Conservation (phyloP, 2,113 vertebrate species). For the Cyrtonyx montezumae region DNA sequence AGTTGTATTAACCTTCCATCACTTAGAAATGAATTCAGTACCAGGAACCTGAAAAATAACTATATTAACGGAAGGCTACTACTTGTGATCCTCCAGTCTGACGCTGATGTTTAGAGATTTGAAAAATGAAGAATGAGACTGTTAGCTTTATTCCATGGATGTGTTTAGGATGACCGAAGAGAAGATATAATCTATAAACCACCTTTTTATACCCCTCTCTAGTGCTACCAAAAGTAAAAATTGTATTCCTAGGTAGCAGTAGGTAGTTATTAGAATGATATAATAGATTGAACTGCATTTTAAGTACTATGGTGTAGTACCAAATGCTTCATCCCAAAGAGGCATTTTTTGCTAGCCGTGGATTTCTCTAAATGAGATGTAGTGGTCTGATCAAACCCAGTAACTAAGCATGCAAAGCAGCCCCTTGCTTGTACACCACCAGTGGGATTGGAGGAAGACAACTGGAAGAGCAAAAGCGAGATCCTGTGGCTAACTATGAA, state of each 20-base stretch:
- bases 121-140: neutral
- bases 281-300: neutral
- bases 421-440: fast-evolving
- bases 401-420: neutral
- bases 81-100: neutral
- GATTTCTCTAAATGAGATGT: neutral
- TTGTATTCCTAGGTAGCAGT: neutral
- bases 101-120: neutral
- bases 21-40: neutral
- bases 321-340: neutral
- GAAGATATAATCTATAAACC: neutral
- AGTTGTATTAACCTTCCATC: neutral
- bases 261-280: neutral
- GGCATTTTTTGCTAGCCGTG: neutral
- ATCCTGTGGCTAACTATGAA: neutral
- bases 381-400: neutral
- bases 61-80: neutral
- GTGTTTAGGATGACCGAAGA: neutral
- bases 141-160: neutral
- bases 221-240: neutral
- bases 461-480: neutral
- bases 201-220: neutral
- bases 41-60: neutral
- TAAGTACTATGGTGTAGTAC: neutral
- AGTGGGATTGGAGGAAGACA: neutral